Conservation (phyloP, 2,888 invertebrate genomes). For the Lacanobia wlatinum region DNA sequence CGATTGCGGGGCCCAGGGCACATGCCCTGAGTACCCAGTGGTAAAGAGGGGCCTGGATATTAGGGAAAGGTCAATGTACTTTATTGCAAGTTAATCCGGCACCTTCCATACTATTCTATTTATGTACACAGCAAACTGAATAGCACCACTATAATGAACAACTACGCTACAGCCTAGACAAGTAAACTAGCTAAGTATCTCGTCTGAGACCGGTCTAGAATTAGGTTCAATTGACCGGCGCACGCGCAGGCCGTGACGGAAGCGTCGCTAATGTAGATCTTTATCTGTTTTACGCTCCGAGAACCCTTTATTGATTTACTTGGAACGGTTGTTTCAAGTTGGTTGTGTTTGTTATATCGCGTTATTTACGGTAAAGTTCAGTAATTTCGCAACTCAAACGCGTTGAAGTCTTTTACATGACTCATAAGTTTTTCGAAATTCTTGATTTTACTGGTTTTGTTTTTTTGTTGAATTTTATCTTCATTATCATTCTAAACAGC, state of each 20-base stretch:
- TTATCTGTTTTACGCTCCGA: slow-evolving; percentile 35
- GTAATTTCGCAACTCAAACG: background rate
- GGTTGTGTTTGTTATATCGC: background rate
- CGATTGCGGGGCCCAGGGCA: too few species aligned
- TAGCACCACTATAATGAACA: background rate
- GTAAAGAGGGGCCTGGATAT: too few species aligned
- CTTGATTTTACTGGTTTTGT: too few species aligned
- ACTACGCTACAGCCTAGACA: background rate
- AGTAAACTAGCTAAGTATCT: slow-evolving; percentile 6
- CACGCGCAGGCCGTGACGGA: slow-evolving; percentile 45
- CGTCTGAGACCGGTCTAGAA: slow-evolving; percentile 26
- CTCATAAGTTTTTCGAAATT: background rate
- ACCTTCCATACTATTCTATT: too few species aligned
- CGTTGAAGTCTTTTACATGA: background rate
- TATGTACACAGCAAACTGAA: background rate
- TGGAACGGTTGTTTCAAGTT: background rate
- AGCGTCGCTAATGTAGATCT: slow-evolving; percentile 34
- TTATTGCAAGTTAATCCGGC: too few species aligned
- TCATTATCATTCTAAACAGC: too few species aligned
- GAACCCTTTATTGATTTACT: slow-evolving; percentile 35
- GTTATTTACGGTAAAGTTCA: background rate
- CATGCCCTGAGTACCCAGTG: too few species aligned
- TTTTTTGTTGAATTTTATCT: too few species aligned
- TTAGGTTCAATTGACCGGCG: slow-evolving; percentile 53
- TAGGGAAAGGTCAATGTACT: too few species aligned